A percentile compares a stretch with the other conserved stretches of the same genome.
Conservation (phyloP, 1,140 invertebrate genomes). For the Drosophila carrolli region DNA sequence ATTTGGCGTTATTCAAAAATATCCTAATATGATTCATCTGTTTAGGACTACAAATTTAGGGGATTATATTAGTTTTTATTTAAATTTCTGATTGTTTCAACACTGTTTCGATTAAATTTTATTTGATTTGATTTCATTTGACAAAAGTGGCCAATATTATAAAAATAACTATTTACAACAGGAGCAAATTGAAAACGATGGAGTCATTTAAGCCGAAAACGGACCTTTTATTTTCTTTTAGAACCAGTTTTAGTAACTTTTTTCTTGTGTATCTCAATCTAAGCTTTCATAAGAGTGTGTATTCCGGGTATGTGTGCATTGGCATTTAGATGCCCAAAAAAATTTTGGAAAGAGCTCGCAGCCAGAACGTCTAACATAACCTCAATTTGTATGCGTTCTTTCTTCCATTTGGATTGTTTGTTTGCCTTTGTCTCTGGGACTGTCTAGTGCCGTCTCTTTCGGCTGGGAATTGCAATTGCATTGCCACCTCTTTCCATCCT, state of each 20-base stretch:
- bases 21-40: too few relatives aligned
- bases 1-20: too few relatives aligned
- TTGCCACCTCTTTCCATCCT: conserved; percentile 28
- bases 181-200: too few relatives aligned
- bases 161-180: too few relatives aligned
- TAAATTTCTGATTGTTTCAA: too few relatives aligned
- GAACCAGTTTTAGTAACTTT: background rate
- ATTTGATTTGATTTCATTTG: too few relatives aligned
- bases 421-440: conserved; percentile 26
- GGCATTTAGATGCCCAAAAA: conserved; percentile 79
- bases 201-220: background rate
- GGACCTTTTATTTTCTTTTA: background rate
- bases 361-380: conserved; percentile 60
- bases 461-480: conserved; percentile 51
- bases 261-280: background rate
- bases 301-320: conserved; percentile 62
- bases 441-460: conserved; percentile 23
- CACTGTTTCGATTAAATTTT: too few relatives aligned
- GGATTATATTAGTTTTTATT: too few relatives aligned
- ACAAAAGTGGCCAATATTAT: too few relatives aligned
- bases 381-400: conserved; percentile 68
- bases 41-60: too few relatives aligned
- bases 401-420: conserved; percentile 47
- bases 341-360: conserved; percentile 51
- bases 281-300: conserved; percentile 13